Percentiles rank a stretch among this genome's conserved stretches.
Evolutionary conservation across 2,113 vertebrate genomes (phyloP).

Genomic region (Neomonachus schauinslandi): DNA sequence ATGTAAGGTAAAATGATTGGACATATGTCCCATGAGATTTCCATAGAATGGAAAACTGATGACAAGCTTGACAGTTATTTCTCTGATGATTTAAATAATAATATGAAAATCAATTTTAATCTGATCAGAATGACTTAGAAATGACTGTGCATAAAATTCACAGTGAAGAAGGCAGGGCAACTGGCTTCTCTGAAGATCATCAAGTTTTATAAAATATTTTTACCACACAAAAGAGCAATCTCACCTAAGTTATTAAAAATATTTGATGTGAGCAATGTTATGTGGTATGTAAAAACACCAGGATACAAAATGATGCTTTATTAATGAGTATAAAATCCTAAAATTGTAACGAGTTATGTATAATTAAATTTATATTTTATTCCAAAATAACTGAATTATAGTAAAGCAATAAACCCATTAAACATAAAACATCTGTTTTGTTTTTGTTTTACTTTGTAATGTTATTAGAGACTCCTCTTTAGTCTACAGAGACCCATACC

Average conservation of each 20-base stretch:
- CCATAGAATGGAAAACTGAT: neutral
- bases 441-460: neutral
- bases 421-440: neutral
- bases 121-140: neutral
- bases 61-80: neutral
- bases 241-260: neutral
- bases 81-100: slow-evolving; percentile 6
- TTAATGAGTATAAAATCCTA: neutral
- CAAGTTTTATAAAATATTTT: slow-evolving; percentile 18
- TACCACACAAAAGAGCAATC: neutral
- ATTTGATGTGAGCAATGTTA: neutral
- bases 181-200: neutral
- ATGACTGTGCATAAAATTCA: neutral
- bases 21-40: neutral
- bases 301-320: neutral
- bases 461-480: neutral
- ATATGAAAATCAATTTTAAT: neutral
- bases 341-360: neutral
- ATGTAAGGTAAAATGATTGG: neutral
- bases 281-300: neutral
- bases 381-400: neutral
- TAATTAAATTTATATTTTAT: slow-evolving; percentile 18
- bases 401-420: neutral
- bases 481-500: neutral
- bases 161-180: neutral